Conservation (phyloP, 92 coral and sea anemone species). For the Heliopora coerulea region DNA sequence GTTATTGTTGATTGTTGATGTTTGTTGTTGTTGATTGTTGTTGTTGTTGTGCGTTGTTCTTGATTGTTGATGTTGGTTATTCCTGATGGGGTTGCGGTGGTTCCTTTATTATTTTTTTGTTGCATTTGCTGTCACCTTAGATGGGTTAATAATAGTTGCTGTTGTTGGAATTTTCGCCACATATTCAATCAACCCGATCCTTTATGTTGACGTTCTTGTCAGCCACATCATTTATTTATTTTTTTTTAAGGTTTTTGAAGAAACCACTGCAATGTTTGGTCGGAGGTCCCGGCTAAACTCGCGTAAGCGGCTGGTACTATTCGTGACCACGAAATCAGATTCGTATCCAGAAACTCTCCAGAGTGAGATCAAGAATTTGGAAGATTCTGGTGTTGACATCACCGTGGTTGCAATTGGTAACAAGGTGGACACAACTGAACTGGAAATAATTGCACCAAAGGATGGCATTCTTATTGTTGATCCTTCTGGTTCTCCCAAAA, state of each 20-base stretch:
- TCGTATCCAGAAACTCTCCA: slow-evolving; percentile 31
- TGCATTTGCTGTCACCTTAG: no score
- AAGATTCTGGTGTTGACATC: slow-evolving; percentile 26
- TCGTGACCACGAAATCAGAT: slow-evolving; percentile 42
- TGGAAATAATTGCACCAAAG: slow-evolving; percentile 48
- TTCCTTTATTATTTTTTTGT: no score
- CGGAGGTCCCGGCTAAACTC: slow-evolving; percentile 58
- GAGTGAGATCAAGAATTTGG: slow-evolving; percentile 24
- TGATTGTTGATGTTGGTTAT: no score
- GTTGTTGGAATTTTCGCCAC: no score
- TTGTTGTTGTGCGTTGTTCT: no score
- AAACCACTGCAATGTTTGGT: slow-evolving; percentile 33
- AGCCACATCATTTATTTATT: no score
- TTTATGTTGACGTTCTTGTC: no score
- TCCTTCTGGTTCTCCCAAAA: slow-evolving; percentile 27
- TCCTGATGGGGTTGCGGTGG: no score
- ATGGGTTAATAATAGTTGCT: no score
- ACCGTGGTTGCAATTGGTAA: slow-evolving; percentile 48
- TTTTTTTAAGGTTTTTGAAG: slow-evolving; percentile 16
- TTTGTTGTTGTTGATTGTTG: no score
- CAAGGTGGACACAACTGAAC: slow-evolving; percentile 42
- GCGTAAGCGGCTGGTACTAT: slow-evolving; percentile 46
- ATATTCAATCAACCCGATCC: no score
- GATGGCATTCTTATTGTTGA: slow-evolving; percentile 42
- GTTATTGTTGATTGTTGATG: no score